Base-by-base conservation (phyloP, 2,113 vertebrate species). In the Protomyctophum bolini region DNA sequence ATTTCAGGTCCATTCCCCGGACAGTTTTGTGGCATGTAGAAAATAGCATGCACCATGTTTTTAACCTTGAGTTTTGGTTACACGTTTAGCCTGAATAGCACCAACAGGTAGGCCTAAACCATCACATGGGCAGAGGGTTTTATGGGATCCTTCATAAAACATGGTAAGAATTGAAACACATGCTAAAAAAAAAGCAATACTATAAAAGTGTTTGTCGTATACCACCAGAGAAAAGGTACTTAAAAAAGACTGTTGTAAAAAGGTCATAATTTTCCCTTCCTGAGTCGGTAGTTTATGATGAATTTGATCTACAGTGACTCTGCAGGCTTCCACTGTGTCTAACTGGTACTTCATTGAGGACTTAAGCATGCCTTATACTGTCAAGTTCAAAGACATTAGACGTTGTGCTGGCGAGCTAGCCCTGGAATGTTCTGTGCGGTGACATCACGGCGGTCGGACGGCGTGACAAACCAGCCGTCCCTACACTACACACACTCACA, bases 391-490 rank as follows among this genome's bases (percentile, higher is more conserved):
- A 85, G 62, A 72, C 21, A 62, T 65, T 45, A 61, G 50, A 65
- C 45, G 9, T 11, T 88, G 88, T 84, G 85, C 86, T 83, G 79
- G 70, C 73, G 62, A 64, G 51, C 79, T 58, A 81, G 86, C 71
- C 78, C 77, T 88, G 89, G 87, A 91, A 88, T 91, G 90, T 84
- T 81, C 29, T 58, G 11, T 66, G 33, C 29, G 5, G 63, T 10
- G 10, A 7, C 47, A 14, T 11, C 50, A 41, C 50, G 8, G 50
- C 10, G n/a, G 14, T 28, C 46, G 15, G 47, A 49, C 61, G 5
- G 60, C 28, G 46, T 29, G 10, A 6, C 8, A 57, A 57, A 8
- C 7, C 11, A n/a, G 63, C 63, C 4, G 29, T 12, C 6, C 51
- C 12, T n/a, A 6, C 12, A 11, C 12, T n/a, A 6, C 10, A 11